These are phyloP conservation scores for Spisula solida DNA, from an alignment of 2,888 invertebrate species.

Conservation along the genomic window DNA sequence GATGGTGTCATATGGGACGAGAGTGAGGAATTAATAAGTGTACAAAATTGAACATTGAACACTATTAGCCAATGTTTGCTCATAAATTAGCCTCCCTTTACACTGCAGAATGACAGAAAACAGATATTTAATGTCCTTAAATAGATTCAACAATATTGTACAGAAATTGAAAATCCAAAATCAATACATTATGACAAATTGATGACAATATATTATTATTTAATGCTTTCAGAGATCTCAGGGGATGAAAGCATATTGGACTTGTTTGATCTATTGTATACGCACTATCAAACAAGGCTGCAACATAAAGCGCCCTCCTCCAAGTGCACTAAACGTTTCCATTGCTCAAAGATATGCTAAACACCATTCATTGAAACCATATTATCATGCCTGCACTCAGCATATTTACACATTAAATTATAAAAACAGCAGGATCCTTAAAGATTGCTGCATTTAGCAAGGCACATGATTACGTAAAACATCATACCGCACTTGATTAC, in stretches of 20 bases:
- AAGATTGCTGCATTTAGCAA: slow-evolving; percentile 5
- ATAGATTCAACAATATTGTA: neutral
- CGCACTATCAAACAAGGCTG: neutral
- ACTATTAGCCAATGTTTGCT: too few species aligned
- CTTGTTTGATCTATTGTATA: neutral
- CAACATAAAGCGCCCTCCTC: neutral
- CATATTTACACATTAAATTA: slow-evolving; percentile 23
- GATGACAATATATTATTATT: neutral
- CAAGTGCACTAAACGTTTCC: neutral
- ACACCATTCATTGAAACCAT: neutral
- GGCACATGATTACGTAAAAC: neutral
- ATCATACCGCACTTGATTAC: slow-evolving; percentile 18
- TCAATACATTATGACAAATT: slow-evolving; percentile 9
- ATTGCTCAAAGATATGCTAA: neutral
- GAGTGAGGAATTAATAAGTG: too few species aligned
- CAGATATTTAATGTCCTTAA: neutral
- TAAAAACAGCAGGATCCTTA: slow-evolving; percentile 9
- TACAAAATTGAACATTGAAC: too few species aligned
- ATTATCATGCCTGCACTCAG: slow-evolving; percentile 14
- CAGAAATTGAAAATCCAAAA: neutral
- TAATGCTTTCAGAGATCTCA: neutral
- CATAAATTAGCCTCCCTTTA: too few species aligned
- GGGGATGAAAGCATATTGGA: neutral
- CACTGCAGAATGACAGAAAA: too few species aligned
- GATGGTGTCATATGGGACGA: too few species aligned